These are phyloP conservation scores for Muscidifurax raptorellus DNA, from an alignment of 1,140 invertebrate genomes.

Conservation along the genomic window DNA sequence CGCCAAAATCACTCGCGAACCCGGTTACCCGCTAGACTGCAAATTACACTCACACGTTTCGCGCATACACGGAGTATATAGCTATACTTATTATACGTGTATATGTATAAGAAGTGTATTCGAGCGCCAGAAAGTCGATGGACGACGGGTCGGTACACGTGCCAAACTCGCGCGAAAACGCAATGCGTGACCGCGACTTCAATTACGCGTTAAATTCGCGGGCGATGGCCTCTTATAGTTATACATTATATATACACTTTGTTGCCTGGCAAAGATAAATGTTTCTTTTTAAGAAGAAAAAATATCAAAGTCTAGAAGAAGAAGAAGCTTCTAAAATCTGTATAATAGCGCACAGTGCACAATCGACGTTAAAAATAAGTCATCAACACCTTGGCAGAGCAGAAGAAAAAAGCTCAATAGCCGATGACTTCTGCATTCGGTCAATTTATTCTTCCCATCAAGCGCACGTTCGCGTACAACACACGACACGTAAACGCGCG, in stretches of 20 bases:
- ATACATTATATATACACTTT: too few relatives aligned
- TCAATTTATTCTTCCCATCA: not conserved
- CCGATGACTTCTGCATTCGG: not conserved
- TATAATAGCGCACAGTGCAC: too few relatives aligned
- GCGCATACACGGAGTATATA: not conserved
- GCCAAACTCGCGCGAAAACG: not conserved
- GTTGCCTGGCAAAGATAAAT: too few relatives aligned
- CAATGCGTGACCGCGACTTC: not conserved
- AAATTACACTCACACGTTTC: not conserved
- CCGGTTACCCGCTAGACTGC: not conserved
- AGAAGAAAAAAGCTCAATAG: too few relatives aligned
- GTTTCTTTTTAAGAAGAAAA: too few relatives aligned
- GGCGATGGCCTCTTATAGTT: too few relatives aligned
- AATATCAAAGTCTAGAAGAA: too few relatives aligned
- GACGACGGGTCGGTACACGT: not conserved
- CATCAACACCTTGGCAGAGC: too few relatives aligned
- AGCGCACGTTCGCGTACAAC: not conserved
- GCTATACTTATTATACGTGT: not conserved
- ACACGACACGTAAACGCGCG: slow-evolving; percentile 25
- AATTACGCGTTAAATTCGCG: too few relatives aligned
- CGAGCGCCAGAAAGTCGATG: not conserved
- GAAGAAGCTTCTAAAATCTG: too few relatives aligned
- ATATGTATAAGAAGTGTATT: not conserved
- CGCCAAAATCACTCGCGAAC: not conserved
- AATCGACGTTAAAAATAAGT: too few relatives aligned